Conservation (phyloP, 1,140 invertebrate species). For the Bombus pyrosoma region DNA sequence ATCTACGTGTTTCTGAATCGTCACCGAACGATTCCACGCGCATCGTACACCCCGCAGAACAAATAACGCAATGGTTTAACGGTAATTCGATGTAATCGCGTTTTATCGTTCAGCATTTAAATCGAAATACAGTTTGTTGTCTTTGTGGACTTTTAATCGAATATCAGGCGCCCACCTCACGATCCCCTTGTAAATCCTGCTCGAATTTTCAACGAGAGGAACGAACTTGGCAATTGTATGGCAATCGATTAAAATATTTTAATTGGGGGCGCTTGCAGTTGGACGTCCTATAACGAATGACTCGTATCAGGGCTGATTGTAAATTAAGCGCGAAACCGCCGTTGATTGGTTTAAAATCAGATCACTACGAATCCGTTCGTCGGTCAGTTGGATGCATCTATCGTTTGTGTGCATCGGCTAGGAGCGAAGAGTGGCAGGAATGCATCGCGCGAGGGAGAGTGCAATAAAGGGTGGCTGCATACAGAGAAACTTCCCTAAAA, state of each 20-base stretch:
- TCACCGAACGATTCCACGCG: too few species aligned
- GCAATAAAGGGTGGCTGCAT: slow-evolving; percentile 43
- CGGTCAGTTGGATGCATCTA: slow-evolving; percentile 69
- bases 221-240: slow-evolving; percentile 40
- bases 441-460: slow-evolving; percentile 47
- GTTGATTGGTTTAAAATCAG: slow-evolving; percentile 82
- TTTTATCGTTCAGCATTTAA: slow-evolving; percentile 43
- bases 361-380: slow-evolving; percentile 75
- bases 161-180: slow-evolving; percentile 12
- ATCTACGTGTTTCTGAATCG: background rate
- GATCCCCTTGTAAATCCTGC: slow-evolving; percentile 24
- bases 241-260: slow-evolving; percentile 71
- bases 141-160: slow-evolving; percentile 44
- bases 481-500: slow-evolving; percentile 61
- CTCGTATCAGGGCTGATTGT: slow-evolving; percentile 77
- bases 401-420: slow-evolving; percentile 60
- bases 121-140: slow-evolving; percentile 49
- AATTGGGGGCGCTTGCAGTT: slow-evolving; percentile 45
- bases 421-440: slow-evolving; percentile 49
- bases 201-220: slow-evolving; percentile 40
- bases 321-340: slow-evolving; percentile 81
- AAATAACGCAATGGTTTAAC: slow-evolving; percentile 22
- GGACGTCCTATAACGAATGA: slow-evolving; percentile 61
- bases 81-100: slow-evolving; percentile 30
- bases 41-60: background rate